Evolutionary conservation across 2,888 invertebrate species (phyloP), one percentile per base, ranked within the genome.

Genomic region (Meghimatium bilineatum): DNA sequence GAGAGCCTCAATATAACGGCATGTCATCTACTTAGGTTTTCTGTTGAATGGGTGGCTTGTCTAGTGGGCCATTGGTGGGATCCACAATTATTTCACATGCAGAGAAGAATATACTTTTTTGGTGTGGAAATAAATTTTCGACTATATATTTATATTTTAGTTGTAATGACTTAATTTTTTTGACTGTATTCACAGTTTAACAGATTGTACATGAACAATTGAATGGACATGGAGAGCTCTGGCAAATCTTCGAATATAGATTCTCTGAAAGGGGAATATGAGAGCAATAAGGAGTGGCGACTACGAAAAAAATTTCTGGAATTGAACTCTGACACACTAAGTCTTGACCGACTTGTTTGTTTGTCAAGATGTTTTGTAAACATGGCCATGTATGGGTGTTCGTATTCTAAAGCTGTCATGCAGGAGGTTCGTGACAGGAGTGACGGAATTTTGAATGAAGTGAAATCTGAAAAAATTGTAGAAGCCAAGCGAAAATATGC

Each of bases 221-320:
- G 5, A 44, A 44, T 44, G 5, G 44, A 44, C 44, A 44, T 44
- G 44, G 44, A 6, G 29, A 38, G 17, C 44, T n/a, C 17, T 17
- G 14, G 29, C 8, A 26, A n/a, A 0, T n/a, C 14, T 69, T 32
- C 82, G 66, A 88, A 88, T 80, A 86, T 90, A n/a, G 88, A 90
- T 56, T 86, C 77, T 67, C 87, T 88, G 49, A 86, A 90, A 32
- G 89, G 87, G 85, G 88, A 89, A 23, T 88, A 97, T 90, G 98
- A 98, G 93, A 96, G 97, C 52, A 96, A 97, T 63, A 97, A 97
- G 87, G 98, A 98, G 90, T 98, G 98, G 98, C 95, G 96, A 87
- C 95, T 98, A 34, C 95, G 97, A 20, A 95, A 95, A 78, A 95
- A 95, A 86, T 98, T 99, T 93, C 96, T 98, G 95, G 90, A 95